Base-by-base conservation (phyloP, 2,888 invertebrate genomes). In the Apoderus coryli region DNA sequence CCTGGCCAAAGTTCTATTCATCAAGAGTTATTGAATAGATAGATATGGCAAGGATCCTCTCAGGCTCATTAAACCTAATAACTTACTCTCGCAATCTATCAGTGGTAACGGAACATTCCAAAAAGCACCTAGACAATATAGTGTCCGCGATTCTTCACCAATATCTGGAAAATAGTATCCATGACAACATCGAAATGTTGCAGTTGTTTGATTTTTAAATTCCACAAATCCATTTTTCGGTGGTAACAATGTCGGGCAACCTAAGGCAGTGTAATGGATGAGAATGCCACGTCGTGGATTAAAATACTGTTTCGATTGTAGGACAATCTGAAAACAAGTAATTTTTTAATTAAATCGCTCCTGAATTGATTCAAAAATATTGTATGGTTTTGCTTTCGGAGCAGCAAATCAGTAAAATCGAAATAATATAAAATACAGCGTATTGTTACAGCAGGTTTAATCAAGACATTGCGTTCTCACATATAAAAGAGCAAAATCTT, bases 171-270 rank as follows among this genome's bases (percentile, higher is more conserved):
- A 81, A 50, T 71, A 64, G 46, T 59, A 69, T 33, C 74, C 74
- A 28, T 69, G 64, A 44, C 73, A 69, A 56, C 81, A 81, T 56
- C 69, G 67, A 57, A 72, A 77, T 45, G 71, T 70, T 16, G 73
- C 76, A 11, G 32, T 11, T 4, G 30, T 32, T n/a, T 67, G 63
- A 44, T 72, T 76, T 44, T 72, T 38, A 53, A 69, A 71, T 46
- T 73, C 69, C 9, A 77, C 52, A 51, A 74, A 74, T 26, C 76
- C 78, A 55, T 72, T 68, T 51, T 65, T 63, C 45, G 80, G 80
- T 47, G 72, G 59, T 46, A 59, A 46, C 16, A 70, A 60, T 15
- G 72, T 69, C 9, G 74, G 65, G 50, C 80, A 80, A 31, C 76
- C 77, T 34, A 76, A 54, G 49, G 73, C 77, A 22, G 47, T 47